These are phyloP conservation scores for Centropus bengalensis DNA, from an alignment of 2,113 vertebrate genomes.

Conservation along the genomic window DNA sequence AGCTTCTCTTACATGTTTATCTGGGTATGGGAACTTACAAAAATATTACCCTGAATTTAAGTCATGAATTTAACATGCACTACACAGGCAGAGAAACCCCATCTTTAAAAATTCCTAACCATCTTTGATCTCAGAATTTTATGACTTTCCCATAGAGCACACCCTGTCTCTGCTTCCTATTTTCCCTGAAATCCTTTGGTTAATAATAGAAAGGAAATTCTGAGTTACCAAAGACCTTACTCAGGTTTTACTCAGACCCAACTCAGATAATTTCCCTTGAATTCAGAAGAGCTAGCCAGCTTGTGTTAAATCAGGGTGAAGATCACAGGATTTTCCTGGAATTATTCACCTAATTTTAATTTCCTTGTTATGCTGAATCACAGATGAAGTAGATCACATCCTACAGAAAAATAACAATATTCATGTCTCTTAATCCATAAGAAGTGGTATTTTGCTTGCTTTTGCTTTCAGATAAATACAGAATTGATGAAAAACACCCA, in stretches of 20 bases:
- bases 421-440: background rate
- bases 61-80: background rate
- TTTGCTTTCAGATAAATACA: background rate
- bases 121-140: background rate
- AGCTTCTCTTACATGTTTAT: background rate
- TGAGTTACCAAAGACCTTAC: background rate
- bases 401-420: background rate
- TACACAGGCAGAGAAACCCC: background rate
- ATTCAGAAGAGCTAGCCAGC: background rate
- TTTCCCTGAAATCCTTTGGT: background rate
- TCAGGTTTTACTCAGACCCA: background rate
- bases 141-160: background rate
- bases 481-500: background rate
- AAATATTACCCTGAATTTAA: background rate
- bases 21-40: background rate
- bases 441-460: background rate
- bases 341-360: background rate
- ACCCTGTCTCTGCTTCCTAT: background rate
- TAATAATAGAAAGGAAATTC: conserved; percentile 2
- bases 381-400: background rate
- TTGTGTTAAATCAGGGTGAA: background rate
- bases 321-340: background rate
- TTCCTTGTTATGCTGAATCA: background rate
- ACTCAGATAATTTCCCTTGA: background rate
- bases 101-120: background rate